phyloP scores from a whole-genome alignment of 2,888 invertebrate species.

The Xestia sexstrigata region DNA sequence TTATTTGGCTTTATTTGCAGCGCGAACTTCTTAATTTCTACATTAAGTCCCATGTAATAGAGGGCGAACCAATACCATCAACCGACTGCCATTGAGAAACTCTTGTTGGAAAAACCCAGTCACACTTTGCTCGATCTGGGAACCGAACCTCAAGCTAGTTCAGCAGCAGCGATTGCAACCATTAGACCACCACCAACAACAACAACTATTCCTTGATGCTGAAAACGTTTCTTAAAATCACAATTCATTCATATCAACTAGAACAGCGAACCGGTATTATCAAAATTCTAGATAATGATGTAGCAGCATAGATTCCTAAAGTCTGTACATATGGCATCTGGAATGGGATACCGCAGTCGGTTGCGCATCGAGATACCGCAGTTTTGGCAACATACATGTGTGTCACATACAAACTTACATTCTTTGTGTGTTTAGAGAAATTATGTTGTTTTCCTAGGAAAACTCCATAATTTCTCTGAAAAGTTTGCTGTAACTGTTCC shows the following conservation, averaged over 20 bases:
- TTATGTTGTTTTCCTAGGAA: conserved; percentile 8
- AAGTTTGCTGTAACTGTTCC: conserved; percentile 23
- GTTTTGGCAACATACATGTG: conserved; percentile 47
- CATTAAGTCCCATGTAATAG: background rate
- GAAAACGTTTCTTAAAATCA: background rate
- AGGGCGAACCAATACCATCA: background rate
- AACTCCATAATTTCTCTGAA: no score
- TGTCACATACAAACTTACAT: conserved; percentile 23
- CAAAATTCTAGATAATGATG: conserved; percentile 1
- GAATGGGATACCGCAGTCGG: conserved; percentile 39
- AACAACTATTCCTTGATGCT: background rate
- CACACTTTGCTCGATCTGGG: background rate
- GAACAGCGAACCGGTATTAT: background rate
- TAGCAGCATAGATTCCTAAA: conserved; percentile 25
- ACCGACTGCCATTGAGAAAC: background rate
- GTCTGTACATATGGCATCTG: conserved; percentile 32
- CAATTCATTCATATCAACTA: background rate
- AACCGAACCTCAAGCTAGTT: background rate
- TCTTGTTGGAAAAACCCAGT: background rate
- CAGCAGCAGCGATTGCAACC: background rate
- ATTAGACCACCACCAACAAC: background rate
- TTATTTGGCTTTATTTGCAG: background rate
- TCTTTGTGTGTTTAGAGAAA: conserved; percentile 9
- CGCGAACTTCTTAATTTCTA: background rate
- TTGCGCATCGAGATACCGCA: conserved; percentile 53